Evolutionary conservation across 1,140 invertebrate species (phyloP), one percentile per base, ranked within the genome.

Genomic region (Ceratitis capitata): DNA sequence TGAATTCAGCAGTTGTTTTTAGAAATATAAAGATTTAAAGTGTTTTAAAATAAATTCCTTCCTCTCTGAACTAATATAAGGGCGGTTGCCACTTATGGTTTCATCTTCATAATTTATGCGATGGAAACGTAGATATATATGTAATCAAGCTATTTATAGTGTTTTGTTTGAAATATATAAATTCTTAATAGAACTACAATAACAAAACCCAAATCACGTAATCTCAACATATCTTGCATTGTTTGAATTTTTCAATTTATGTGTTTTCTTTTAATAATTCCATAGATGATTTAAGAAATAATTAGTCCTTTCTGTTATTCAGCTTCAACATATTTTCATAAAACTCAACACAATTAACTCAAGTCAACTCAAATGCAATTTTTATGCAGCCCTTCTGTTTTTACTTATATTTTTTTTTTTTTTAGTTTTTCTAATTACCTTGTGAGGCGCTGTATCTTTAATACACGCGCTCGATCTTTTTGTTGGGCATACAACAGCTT

Each of bases 361-460:
- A 45, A 78, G 39, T 78, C 39, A 78, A 78, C 69, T 78, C 69
- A 78, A 78, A 78, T 78, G 69, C 69, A 78, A 45, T 78, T 64
- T 64, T 64, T 42, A 78, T 78, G 69, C 69, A 78, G 23, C n/a
- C n/a, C n/a, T n/a, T n/a, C n/a, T n/a, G n/a, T n/a, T 61, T 61
- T 61, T n/a, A n/a, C n/a, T n/a, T n/a, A n/a, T n/a, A n/a, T n/a
- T n/a, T n/a, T n/a, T n/a, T n/a, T n/a, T 61, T 19, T 29, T 32
- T 78, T 78, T 78, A 16, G 16, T 32, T 35, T 19, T 78, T 78
- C 19, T 83, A 91, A 86, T 90, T 91, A 91, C 90, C 90, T 91
- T 90, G 90, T 91, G 85, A 91, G 85, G 84, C 91, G 89, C 87
- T 91, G 88, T 86, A 91, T 91, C 87, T 91, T 91, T 74, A 91